These are phyloP conservation scores for Calcarius lapponicus DNA, from an alignment of 2,797 vertebrate species.

Conservation along the genomic window DNA sequence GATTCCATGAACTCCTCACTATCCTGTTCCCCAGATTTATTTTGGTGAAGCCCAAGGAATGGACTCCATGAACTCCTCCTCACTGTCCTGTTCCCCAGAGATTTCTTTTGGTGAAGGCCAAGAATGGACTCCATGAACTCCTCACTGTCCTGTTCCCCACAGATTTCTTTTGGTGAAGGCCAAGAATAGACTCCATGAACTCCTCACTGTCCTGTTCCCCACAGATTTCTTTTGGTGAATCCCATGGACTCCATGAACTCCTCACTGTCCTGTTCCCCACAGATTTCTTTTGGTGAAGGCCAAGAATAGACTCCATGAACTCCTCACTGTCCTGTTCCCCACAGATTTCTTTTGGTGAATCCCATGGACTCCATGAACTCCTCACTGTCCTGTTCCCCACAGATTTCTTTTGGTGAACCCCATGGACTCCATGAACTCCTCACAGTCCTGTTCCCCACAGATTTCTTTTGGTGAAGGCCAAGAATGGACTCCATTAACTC, in stretches of 20 bases:
- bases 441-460: not conserved
- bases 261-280: not conserved
- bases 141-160: too few species aligned
- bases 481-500: not conserved
- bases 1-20: not conserved
- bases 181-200: not conserved
- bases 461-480: not conserved
- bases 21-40: not conserved
- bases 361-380: not conserved
- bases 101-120: not conserved
- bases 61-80: not conserved
- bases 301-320: not conserved
- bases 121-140: not conserved
- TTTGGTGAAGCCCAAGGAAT: not conserved
- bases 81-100: not conserved
- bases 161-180: fast-evolving
- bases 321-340: not conserved
- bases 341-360: not conserved
- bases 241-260: not conserved
- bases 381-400: not conserved
- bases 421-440: not conserved
- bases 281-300: not conserved
- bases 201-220: not conserved
- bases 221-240: not conserved
- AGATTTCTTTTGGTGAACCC: not conserved